Percentiles rank a stretch among this genome's conserved stretches.
Conservation (phyloP, 1,140 invertebrate genomes). For the Adelges cooleyi region DNA sequence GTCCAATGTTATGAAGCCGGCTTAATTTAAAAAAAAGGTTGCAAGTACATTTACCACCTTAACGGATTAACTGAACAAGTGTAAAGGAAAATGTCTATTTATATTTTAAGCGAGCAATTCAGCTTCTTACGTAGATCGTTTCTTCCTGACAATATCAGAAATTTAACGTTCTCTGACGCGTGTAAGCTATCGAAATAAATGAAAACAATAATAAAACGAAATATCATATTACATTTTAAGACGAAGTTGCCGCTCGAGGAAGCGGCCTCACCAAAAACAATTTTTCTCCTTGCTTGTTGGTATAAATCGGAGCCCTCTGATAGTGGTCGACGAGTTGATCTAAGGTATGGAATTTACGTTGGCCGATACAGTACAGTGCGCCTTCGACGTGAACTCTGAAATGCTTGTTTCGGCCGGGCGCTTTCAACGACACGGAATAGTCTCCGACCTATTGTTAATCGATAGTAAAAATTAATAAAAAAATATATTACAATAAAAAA, state of each 20-base stretch:
- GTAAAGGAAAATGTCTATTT: too few relatives aligned
- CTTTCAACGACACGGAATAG: conserved; percentile 96
- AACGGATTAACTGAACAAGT: too few relatives aligned
- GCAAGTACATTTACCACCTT: too few relatives aligned
- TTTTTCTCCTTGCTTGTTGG: conserved; percentile 88
- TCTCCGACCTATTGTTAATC: conserved; percentile 74
- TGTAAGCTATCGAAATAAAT: too few relatives aligned
- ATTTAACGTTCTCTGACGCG: too few relatives aligned
- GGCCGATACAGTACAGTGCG: conserved; percentile 89
- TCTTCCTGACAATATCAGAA: too few relatives aligned
- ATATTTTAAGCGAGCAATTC: too few relatives aligned
- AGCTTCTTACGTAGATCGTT: too few relatives aligned
- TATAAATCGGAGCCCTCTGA: conserved; percentile 96
- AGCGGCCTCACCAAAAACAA: conserved; percentile 79
- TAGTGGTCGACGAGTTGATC: conserved; percentile 98
- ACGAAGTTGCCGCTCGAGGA: conserved; percentile 40
- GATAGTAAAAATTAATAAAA: neutral
- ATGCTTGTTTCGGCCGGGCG: conserved; percentile 94
- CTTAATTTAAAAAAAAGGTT: too few relatives aligned
- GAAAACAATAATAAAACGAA: too few relatives aligned
- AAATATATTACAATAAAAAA: neutral
- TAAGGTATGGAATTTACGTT: conserved; percentile 89
- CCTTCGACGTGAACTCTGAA: conserved; percentile 96
- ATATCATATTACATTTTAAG: too few relatives aligned
- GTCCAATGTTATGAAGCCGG: too few relatives aligned